Evolutionary conservation across 2,113 vertebrate genomes (phyloP), one percentile per base, ranked within the genome.

Genomic region (Oncorhynchus masou): DNA sequence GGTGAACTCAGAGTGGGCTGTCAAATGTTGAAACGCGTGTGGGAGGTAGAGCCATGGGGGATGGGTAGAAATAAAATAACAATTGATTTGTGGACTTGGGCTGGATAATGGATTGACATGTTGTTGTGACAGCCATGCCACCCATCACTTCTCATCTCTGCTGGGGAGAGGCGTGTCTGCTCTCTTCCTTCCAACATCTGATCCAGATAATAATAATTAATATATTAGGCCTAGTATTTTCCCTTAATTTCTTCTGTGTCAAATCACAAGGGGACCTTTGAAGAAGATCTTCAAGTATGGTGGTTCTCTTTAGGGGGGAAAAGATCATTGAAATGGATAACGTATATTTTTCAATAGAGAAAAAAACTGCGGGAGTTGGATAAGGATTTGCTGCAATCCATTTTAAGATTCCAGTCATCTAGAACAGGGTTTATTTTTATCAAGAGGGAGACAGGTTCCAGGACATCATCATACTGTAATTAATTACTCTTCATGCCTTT

Each of bases 91-190:
- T 25, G 19, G 34, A 59, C 24, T 19, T 49, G 45, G 25, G 73
- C 24, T 34, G 24, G 66, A 74, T 67, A 67, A 49, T 67, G 24
- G 62, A 49, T 68, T 66, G 16, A 19, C 48, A 24, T 74, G 25
- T 51, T 74, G 73, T 29, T 6, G n/a, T 62, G 59, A 62, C 59
- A 24, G 59, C n/a, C 59, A 57, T 57, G 54, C 54, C 54, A 57
- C 54, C 54, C 20, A 22, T 62, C 59, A 54, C 15, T 54, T 16
- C 13, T 24, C 16, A 8, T 62, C 59, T 22, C 59, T 62, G n/a
- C n/a, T 62, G 59, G 59, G 5, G n/a, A 62, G 7, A 62, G 59
- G 54, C 16, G 54, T 1, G 39, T 45, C 39, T 54, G 16, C 5
- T 19, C 1, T 54, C 51, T 19, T 54, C 51, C 16, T 54, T 54